These are phyloP conservation scores for Lepus americanus DNA, from an alignment of 2,113 vertebrate genomes.

Conservation along the genomic window DNA sequence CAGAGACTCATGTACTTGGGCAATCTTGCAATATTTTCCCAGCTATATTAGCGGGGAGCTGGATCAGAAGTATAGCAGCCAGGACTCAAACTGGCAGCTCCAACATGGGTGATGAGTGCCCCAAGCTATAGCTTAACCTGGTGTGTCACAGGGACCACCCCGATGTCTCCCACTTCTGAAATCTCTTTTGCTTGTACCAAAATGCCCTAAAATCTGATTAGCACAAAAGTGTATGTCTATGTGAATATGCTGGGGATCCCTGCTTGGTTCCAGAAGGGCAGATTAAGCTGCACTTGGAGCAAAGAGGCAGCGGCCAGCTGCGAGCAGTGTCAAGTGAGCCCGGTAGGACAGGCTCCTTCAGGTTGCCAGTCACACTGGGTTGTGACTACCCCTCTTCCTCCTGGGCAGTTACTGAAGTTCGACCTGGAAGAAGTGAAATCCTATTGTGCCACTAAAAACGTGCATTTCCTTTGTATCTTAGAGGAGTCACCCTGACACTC, in stretches of 20 bases:
- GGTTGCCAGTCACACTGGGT: background rate
- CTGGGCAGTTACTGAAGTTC: background rate
- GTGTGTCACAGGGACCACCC: no score
- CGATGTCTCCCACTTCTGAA: background rate
- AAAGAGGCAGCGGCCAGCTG: background rate
- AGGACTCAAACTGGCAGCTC: no score
- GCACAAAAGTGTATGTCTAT: background rate
- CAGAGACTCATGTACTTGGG: no score
- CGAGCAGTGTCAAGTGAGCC: background rate
- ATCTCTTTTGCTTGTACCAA: background rate
- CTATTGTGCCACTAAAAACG: constrained; percentile 22
- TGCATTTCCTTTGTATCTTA: background rate
- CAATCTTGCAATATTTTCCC: no score
- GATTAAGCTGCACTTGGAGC: background rate
- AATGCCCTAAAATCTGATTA: constrained; percentile 1
- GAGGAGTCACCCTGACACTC: background rate
- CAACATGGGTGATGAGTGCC: no score
- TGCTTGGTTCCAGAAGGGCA: constrained; percentile 29
- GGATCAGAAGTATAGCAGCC: no score
- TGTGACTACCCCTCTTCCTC: background rate
- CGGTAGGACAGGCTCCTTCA: background rate
- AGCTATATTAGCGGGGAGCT: no score
- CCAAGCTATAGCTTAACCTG: no score
- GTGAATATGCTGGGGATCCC: background rate
- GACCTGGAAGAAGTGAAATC: constrained; percentile 39